Conservation (phyloP, 2,113 vertebrate genomes). For the Albula glossodonta region DNA sequence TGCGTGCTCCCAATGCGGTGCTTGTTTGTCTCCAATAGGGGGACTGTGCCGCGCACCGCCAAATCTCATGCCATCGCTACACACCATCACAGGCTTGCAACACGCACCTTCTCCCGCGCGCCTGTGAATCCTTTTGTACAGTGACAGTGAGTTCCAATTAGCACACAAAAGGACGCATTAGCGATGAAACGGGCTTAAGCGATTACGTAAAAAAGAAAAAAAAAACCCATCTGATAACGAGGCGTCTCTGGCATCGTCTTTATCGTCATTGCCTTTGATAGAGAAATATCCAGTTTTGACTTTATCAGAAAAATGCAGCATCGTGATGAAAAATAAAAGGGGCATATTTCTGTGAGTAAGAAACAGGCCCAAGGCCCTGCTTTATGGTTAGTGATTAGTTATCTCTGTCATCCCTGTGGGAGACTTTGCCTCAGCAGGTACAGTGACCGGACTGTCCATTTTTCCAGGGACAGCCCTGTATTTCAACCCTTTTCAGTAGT, state of each 20-base stretch:
- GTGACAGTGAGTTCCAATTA: slow-evolving; percentile 44
- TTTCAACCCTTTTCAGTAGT: too few relatives aligned
- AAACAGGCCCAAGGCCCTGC: slow-evolving; percentile 19
- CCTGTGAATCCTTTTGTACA: slow-evolving; percentile 12
- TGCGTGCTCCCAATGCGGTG: neutral
- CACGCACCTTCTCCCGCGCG: neutral
- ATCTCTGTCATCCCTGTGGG: too few relatives aligned
- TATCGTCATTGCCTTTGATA: neutral
- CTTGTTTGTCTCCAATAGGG: neutral
- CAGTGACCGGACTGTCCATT: too few relatives aligned
- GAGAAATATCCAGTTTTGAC: slow-evolving; percentile 21
- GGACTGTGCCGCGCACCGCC: neutral
- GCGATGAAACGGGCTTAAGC: slow-evolving; percentile 29
- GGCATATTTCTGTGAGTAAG: slow-evolving; percentile 27
- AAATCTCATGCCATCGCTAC: neutral
- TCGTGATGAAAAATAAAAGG: slow-evolving; percentile 6
- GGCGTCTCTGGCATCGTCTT: too few relatives aligned
- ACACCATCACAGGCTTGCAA: neutral
- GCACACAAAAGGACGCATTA: slow-evolving; percentile 23
- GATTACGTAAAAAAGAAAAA: slow-evolving; percentile 35
- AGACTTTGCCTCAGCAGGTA: too few relatives aligned
- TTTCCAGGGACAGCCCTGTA: too few relatives aligned
- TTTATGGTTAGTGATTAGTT: neutral
- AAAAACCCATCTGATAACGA: too few relatives aligned
- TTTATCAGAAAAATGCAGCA: neutral